Evolutionary conservation across 2,113 vertebrate species (phyloP).

Genomic region (Aegotheles bennettii): DNA sequence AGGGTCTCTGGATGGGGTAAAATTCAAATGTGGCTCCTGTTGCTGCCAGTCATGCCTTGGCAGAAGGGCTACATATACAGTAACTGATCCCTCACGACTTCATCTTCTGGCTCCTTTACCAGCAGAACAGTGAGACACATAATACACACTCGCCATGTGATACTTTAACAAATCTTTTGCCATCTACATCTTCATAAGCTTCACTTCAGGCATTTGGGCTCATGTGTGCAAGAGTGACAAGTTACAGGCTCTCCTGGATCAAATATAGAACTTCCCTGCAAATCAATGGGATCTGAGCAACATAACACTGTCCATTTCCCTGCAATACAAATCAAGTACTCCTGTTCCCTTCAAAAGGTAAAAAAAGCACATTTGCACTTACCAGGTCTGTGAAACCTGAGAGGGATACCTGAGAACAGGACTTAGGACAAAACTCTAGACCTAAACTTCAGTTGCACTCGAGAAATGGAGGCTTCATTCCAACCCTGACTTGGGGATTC

Average conservation of each 20-base stretch:
- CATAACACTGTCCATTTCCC: fast-evolving
- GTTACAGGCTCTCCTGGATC: neutral
- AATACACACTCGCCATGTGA: slow-evolving; percentile 30
- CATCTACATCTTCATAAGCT: slow-evolving; percentile 39
- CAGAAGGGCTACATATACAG: slow-evolving; percentile 19
- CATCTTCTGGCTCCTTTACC: neutral
- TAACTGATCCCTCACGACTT: slow-evolving; percentile 36
- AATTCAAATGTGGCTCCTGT: slow-evolving; percentile 33
- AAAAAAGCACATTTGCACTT: neutral
- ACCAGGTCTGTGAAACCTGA: fast-evolving
- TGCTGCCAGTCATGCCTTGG: slow-evolving; percentile 54
- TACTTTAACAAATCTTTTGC: slow-evolving; percentile 46
- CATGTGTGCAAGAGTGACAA: neutral
- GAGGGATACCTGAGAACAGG: neutral
- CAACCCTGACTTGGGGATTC: neutral
- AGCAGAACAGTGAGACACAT: slow-evolving; percentile 1
- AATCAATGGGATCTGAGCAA: neutral
- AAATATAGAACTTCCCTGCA: neutral
- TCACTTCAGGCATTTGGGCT: neutral
- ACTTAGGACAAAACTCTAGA: neutral
- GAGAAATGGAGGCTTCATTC: neutral
- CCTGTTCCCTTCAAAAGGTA: neutral
- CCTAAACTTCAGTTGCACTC: neutral
- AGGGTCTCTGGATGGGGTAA: neutral
- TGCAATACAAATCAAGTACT: neutral